Conservation (phyloP, 2,113 vertebrate species). For the Cervus canadensis region DNA sequence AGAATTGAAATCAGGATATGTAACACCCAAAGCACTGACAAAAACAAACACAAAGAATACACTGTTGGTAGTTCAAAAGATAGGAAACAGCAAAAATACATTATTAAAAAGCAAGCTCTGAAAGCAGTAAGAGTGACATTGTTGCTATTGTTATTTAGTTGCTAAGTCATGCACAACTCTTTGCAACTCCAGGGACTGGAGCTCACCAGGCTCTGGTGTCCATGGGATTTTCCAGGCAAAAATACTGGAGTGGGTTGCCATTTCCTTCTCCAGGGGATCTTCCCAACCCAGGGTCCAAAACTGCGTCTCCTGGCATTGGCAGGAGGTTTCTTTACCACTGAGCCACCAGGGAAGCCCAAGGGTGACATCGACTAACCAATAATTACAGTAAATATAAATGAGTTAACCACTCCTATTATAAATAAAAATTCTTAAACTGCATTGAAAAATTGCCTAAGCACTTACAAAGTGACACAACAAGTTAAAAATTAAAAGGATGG, state of each 20-base stretch:
- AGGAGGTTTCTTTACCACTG: background rate
- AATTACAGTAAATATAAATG: background rate
- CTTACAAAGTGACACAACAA: slow-evolving; percentile 9
- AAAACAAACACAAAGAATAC: background rate
- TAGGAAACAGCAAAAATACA: background rate
- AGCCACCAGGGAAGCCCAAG: background rate
- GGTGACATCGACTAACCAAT: background rate
- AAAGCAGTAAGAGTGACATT: background rate
- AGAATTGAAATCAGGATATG: background rate
- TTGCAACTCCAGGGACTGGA: background rate
- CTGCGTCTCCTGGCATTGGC: background rate
- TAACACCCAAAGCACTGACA: background rate
- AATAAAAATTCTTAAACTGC: background rate
- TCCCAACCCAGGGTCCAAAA: background rate
- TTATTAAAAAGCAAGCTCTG: background rate
- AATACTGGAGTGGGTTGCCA: background rate
- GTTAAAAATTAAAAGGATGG: background rate
- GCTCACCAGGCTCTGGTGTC: background rate
- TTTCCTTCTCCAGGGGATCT: background rate
- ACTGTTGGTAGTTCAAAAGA: background rate
- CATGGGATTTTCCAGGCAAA: background rate
- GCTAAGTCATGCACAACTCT: background rate
- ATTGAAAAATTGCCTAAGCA: background rate
- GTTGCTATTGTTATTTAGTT: background rate
- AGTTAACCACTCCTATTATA: background rate